Evolutionary conservation across 2,888 invertebrate genomes (phyloP), one percentile per base, ranked within the genome.

Genomic region (Drosophila dives): DNA sequence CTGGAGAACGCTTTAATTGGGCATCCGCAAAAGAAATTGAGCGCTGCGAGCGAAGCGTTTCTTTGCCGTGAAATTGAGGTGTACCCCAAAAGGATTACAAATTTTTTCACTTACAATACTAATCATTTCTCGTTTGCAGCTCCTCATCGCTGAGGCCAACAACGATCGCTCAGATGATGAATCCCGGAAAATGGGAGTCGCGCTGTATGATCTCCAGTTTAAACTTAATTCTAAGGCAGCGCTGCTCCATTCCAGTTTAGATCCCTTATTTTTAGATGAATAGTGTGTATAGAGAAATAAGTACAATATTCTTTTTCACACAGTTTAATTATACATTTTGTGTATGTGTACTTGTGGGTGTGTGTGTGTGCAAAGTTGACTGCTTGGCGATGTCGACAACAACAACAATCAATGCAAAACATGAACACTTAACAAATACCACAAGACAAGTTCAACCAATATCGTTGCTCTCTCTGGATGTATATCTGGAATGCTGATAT

Each of bases 1-100:
- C n/a, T 92, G 3, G 87, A 90, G 26, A 91, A 90, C 51, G 90
- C 90, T 0, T 77, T 93, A 65, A 70, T 86, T n/a, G 93, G 93
- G 0, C 82, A 91, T 15, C 92, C 92, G 4, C 92, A 91, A 61
- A 74, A 80, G 12, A 75, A 80, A 7, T 36, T 92, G 20, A 76
- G 81, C 68, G 51, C 65, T 4, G 74, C 79, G 33, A 90, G 86
- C 26, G 81, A 86, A 26, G 72, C 81, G 26, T 92, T 91, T 72
- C 62, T 92, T 1, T 73, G 75, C 6, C 78, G 77, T 1, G 92
- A 92, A 67, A 89, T 92, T 34, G 84, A 91, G 77, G 92, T 92
- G 74, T 50, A 34, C 1, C 3, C 17, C n/a, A 10, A 2, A 36
- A 3, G 6, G 2, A 26, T 20, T 29, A 7, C 2, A 17, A 33